Conservation (phyloP, 2,888 invertebrate species). For the Papilio gigon region DNA sequence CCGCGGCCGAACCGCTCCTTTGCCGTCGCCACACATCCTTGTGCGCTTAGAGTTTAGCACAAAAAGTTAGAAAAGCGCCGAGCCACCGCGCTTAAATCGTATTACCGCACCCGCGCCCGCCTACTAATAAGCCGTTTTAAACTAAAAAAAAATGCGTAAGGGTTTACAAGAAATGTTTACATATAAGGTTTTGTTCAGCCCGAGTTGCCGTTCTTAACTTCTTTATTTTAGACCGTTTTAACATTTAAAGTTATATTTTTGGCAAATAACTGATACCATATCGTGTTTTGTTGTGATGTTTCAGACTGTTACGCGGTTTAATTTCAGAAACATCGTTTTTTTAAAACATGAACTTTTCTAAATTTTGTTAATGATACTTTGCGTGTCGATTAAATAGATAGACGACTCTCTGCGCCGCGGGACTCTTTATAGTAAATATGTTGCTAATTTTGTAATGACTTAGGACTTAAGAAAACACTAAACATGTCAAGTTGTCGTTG, state of each 20-base stretch:
- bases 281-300: not conserved
- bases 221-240: not conserved
- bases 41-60: constrained; percentile 40
- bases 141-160: not conserved
- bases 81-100: constrained; percentile 20
- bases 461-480: not conserved
- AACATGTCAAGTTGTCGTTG: not conserved
- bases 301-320: not conserved
- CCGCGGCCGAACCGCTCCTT: constrained; percentile 43
- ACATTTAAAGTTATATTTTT: not conserved
- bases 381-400: too few relatives aligned
- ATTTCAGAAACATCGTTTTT: not conserved
- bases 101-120: constrained; percentile 10
- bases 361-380: too few relatives aligned
- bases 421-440: not conserved
- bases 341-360: too few relatives aligned
- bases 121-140: constrained; percentile 34
- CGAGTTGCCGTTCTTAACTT: not conserved
- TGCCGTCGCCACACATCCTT: constrained; percentile 42
- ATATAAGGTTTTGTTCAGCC: not conserved
- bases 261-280: not conserved
- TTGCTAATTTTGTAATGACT: not conserved
- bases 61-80: constrained; percentile 21
- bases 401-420: too few relatives aligned
- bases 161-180: not conserved